Base-by-base conservation (phyloP, 2,888 invertebrate genomes). In the Schrankia costaestrigalis region DNA sequence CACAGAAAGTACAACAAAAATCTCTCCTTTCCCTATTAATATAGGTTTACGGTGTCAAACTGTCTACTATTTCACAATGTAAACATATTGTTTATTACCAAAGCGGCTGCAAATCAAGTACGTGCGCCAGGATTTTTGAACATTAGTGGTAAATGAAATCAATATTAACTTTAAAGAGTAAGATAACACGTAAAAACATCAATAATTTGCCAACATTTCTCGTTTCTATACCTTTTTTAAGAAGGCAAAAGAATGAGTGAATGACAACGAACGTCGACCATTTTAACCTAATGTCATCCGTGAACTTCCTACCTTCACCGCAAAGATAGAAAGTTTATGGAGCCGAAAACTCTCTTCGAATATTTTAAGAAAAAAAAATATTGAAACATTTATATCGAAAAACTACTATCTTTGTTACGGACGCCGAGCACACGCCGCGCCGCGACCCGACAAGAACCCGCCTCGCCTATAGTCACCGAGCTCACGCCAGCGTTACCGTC, bases 201-300 rank as follows among this genome's bases (percentile, higher is more conserved):
- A 70, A 51, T 70, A 82, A 80, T 79, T 82, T 78, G 83, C 85
- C 84, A 85, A 85, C 78, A 82, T 79, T 81, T 82, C 75, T 78
- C 64, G 69, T 71, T 78, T 73, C 71, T 70, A 55, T 66, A 66
- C 72, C 74, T 78, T 82, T 80, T 81, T 78, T 75, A 76, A 71
- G 73, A 76, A 78, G 63, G 56, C 65, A 71, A 74, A 71, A 69
- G 78, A 78, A 74, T 17, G 17, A 78, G 75, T 71, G 78, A 78
- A 61, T 57, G 63, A 63, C 53, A n/a, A n/a, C n/a, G n/a, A 63
- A 37, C 41, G 61, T 56, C 67, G 59, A 70, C 69, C 71, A 71
- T 71, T 51, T 71, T 71, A 61, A 56, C 48, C 47, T 34, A 43
- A 41, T 28, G 27, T 28, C 27, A 28, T 11, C 27, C 17, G 27